Base-by-base conservation (phyloP, 1,140 invertebrate genomes). In the Latrodectus geometricus region DNA sequence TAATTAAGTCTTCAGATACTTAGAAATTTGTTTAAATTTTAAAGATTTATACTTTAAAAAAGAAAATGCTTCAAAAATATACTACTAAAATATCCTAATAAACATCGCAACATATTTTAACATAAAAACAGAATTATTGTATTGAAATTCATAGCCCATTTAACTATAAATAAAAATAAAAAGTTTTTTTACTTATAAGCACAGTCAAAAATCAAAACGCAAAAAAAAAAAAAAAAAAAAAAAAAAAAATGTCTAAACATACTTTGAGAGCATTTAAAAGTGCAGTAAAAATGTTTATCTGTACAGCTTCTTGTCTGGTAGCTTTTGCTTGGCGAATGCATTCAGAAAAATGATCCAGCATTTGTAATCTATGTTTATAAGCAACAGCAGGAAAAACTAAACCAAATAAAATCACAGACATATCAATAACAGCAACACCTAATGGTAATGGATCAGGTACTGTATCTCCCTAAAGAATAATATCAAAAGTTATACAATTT, bases 241-340 rank as follows among this genome's bases (percentile, higher is more conserved):
- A n/a, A n/a, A n/a, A n/a, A n/a, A 35, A 35, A 35, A 3, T 35
- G 35, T 77, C 15, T 23, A 86, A 70, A 49, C 65, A 87, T 83
- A 91, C 91, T 91, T 97, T 97, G 54, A 99, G 91, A 9, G 97
- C 96, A 89, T 96, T 95, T 23, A 99, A 91, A 5, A 99, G 91
- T 9, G 97, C 97, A 17, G 97, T 97, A 90, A 99, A 98, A 73
- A 99, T 96, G 91, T 99, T 99, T 91, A 98, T 96, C 90, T 99
- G 97, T 21, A 99, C 95, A 4, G 97, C 97, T 91, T 99, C 97
- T 90, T 98, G 96, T 21, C 97, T 93, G 3, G 94, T 94, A 11
- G 96, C 96, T 91, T 98, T 98, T 0, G 97, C 96, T 52, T 97
- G 96, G 88, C 95, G 94, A 76, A 99, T 97, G 90, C 97, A 98